Base-by-base conservation (phyloP, 30 jellyfish, hydroid and myxozoan genomes). In the Rhopilema esculentum region DNA sequence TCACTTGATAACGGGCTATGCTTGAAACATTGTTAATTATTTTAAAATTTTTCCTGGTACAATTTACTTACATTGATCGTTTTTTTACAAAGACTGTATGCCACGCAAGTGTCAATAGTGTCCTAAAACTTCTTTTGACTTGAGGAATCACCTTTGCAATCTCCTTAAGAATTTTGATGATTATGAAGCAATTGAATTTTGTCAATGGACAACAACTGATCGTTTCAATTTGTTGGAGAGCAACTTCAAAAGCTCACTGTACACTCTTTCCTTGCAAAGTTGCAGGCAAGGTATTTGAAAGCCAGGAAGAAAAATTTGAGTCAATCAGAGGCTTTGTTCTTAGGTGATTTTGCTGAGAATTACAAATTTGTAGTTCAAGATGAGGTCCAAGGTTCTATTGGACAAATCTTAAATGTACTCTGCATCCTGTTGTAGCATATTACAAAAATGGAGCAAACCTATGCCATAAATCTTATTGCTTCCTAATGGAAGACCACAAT, bases 361-460 rank as follows among this genome's bases (percentile, higher is more conserved):
- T 79, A 79, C 82, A 69, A 40, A 22, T 89, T 89, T 50, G 94
- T 81, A 19, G 90, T 79, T 0, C 97, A 89, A 72, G 97, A 89
- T 69, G 96, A 88, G 57, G 69, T 88, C 27, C 93, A 88, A 51
- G 68, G 94, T 28, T 88, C 82, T 90, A 88, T 53, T 88, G 94
- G 96, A 88, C 27, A 49, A 78, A 77, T 22, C 88, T 30, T 19
- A 33, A 62, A 8, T 88, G 96, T 63, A 77, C 96, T 7, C 79
- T 77, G 19, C 96, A 88, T 67, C 88, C 92, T 15, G 80, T 88
- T 20, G 94, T 87, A 25, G 93, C 77, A 26, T 88, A 88, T 68
- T 70, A 2, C 50, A 70, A 70, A 23, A 28, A 26, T 4, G 81
- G 20, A 7, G 24, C 2, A 16, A 70, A 8, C 4, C 27, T 70